These are phyloP conservation scores for Zosterops pallidus DNA, from an alignment of 2,113 vertebrate species.

Conservation along the genomic window DNA sequence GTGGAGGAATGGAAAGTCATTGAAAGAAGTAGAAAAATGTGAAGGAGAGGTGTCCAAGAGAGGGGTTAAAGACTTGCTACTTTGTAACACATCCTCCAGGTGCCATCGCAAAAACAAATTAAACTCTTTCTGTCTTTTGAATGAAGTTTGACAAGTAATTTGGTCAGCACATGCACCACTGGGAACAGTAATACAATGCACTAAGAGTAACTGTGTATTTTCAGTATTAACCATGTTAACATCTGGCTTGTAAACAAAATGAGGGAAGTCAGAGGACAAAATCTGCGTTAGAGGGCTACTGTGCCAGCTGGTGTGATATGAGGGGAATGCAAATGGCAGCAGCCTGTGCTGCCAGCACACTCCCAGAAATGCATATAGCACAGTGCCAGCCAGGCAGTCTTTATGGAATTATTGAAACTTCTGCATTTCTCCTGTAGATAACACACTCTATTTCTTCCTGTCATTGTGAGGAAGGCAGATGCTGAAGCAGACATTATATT, in stretches of 20 bases:
- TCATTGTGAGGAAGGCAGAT: neutral
- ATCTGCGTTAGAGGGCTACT: accelerated
- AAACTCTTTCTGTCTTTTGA: neutral
- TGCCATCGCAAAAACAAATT: neutral
- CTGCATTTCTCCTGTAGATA: neutral
- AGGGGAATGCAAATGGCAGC: neutral
- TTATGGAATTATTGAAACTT: neutral
- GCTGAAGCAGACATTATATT: neutral
- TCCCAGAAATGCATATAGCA: neutral
- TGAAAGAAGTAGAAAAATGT: neutral
- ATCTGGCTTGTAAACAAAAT: neutral
- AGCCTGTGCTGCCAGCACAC: neutral
- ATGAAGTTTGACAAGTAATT: neutral
- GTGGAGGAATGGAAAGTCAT: neutral
- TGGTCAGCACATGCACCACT: neutral
- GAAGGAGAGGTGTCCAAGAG: neutral
- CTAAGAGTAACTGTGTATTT: neutral
- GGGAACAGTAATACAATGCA: neutral
- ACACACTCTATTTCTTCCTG: neutral
- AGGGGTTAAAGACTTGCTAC: accelerated
- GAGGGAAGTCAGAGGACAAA: neutral
- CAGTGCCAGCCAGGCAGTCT: neutral
- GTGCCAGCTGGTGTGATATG: neutral
- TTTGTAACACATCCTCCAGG: neutral
- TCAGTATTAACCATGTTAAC: neutral